Evolutionary conservation across 2,888 invertebrate species (phyloP), one percentile per base, ranked within the genome.

Genomic region (Cephus runcator): DNA sequence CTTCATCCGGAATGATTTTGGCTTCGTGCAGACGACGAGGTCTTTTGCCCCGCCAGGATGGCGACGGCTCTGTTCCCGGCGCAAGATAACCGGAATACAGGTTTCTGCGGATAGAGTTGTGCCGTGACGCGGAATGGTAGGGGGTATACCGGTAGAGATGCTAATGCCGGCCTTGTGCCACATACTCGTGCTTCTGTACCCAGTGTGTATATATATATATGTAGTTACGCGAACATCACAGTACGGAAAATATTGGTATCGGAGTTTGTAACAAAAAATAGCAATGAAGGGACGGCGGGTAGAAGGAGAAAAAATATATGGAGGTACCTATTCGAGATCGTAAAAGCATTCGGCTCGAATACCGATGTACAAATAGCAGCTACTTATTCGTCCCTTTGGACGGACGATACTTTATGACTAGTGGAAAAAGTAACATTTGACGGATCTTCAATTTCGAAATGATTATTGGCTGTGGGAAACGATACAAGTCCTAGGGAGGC

Each of bases 131-230:
- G 75, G 74, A 85, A 85, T 88, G 85, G 89, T 88, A 87, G 89
- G 88, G 88, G 87, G 86, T 88, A 88, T 90, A 91, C 91, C 91
- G 91, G 91, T 91, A 91, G 91, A 91, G 91, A 91, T 91, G 91
- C 90, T 91, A 91, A 91, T 91, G 88, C 85, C 90, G 91, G 91
- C 91, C 91, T 91, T 91, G 91, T 91, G 90, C 91, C 89, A 91
- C 89, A 91, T 91, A 90, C 81, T 79, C 81, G 84, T 84, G 84
- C 89, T 87, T 88, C 87, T 87, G 88, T 71, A 71, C 71, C 71
- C 36, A 4, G 30, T n/a, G 30, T 35, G 71, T 31, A 73, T 33
- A 30, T 33, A 76, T 69, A 73, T 75, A 75, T 69, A 75, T 34
- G 30, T 15, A 33, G 76, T 56, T 31, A 36, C 33, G 75, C 23